Evolutionary conservation across 2,797 vertebrate species (phyloP), one percentile per base, ranked within the genome.

Genomic region (Manis pentadactyla): DNA sequence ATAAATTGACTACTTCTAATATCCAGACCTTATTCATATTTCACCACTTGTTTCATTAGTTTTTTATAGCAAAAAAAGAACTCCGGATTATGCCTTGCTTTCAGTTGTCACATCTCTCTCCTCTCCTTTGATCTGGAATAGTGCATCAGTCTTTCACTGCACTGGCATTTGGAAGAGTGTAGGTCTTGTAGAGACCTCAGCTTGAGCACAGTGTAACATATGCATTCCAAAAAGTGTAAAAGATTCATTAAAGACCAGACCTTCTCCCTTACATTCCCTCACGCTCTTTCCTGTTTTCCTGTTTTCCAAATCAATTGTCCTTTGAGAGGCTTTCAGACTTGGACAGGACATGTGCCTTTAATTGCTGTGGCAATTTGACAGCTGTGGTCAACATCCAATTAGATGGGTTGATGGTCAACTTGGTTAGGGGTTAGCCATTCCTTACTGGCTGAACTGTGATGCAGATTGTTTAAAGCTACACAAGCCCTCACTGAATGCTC

Each of bases 51-150:
- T 92, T 94, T 42, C 84, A 83, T 59, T 92, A 75, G 25, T 68
- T 11, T 87, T 92, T 89, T 81, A 81, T 51, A 61, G 5, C 10
- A 82, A 96, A 78, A 95, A 37, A 29, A 89, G 85, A 59, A 3
- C 10, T 18, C 13, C 0, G 5, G 46, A n/a, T 25, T 79, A 64
- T 18, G 2, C 19, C 1, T n/a, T 66, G 19, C 49, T 6, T 92
- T 89, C 19, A 29, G 27, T 31, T n/a, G 29, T 82, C 37, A 55
- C 27, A 11, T 77, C 63, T 90, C 37, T 57, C 69, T 69, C 92
- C 27, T 17, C 19, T 78, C 21, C 29, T 57, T 74, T 95, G 46
- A 90, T 57, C 66, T 91, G 89, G 46, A 81, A 88, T 2, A 49
- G 11, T 46, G 64, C 1, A 1, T 88, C 23, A 23, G 17, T 66